Percentiles rank a stretch among this genome's conserved stretches.
Evolutionary conservation across 1,140 invertebrate genomes (phyloP).

Genomic region (Drosophila funebris): DNA sequence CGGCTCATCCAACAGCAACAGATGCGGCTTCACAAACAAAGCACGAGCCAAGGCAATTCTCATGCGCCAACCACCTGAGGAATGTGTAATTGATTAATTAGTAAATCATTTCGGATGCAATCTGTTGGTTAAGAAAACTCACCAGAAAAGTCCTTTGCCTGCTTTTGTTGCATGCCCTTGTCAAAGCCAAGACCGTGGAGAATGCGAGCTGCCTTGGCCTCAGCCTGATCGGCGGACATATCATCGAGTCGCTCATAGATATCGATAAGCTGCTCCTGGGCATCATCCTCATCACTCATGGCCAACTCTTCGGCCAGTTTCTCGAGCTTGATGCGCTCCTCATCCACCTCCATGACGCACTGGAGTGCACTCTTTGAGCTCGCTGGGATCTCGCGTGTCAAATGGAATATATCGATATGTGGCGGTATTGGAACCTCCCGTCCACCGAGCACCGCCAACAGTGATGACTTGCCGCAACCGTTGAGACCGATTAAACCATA

Average conservation of each 20-base stretch:
- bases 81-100: neutral
- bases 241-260: conserved; percentile 99
- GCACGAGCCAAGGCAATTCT: conserved; percentile 98
- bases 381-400: conserved; percentile 98
- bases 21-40: conserved; percentile 95
- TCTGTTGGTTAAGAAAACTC: neutral
- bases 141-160: conserved; percentile 97
- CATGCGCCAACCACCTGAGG: conserved; percentile 97
- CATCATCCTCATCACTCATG: conserved; percentile 94
- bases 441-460: conserved; percentile 95
- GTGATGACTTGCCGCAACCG: conserved; percentile 97
- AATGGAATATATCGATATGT: conserved; percentile 98
- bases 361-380: conserved; percentile 96
- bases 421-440: conserved; percentile 98
- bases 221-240: conserved; percentile 97
- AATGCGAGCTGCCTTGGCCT: conserved; percentile 96
- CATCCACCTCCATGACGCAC: conserved; percentile 99
- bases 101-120: neutral
- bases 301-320: conserved; percentile 96
- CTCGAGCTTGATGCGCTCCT: conserved; percentile 96
- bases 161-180: conserved; percentile 95
- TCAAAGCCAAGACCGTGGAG: conserved; percentile 98
- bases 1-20: conserved; percentile 97
- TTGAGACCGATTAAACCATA: conserved; percentile 98
- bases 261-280: conserved; percentile 98